Base-by-base conservation (phyloP, 2,113 vertebrate genomes). In the Oplegnathus fasciatus region DNA sequence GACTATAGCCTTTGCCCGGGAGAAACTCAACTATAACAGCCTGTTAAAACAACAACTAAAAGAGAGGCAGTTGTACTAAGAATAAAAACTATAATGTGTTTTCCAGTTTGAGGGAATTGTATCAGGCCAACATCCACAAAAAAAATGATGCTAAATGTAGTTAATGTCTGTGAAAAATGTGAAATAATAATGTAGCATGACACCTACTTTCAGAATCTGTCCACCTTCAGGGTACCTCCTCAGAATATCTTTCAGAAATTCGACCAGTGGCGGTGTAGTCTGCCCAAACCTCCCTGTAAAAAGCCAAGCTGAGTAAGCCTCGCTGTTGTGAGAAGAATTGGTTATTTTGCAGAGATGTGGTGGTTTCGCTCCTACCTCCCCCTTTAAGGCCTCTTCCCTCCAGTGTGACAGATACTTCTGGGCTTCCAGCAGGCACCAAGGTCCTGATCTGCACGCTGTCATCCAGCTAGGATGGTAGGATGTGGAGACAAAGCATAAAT, bases 181-280 rank as follows among this genome's bases (percentile, higher is more conserved):
- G 0, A 46, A 61, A 10, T 48, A 30, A 54, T 14, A 37, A 40
- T 46, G 28, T 32, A 66, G n/a, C 26, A 9, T 42, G 10, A 13
- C 9, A 75, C 91, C 86, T 96, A 99, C 98, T 96, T 99, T 99
- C 78, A 99, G 94, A 93, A 99, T 99, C 83, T 99, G 98, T 84
- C 98, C 98, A 93, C 98, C 98, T 94, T 99, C 98, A 55, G 98
- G 98, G 50, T 99, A 99, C 88, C 98, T 95, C 93, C 97, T 96
- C 84, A 99, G 94, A 93, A 99, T 99, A 90, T 99, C 98, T 91
- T 99, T 99, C 80, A 99, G 94, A 93, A 99, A 99, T 90, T 99
- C 98, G 48, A 99, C 98, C 72, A 99, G 96, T 0, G 98, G 98
- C 44, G 98, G 98, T 4, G 98, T 99, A 18, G 98, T 98, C 89